Percentiles rank a stretch among this genome's conserved stretches.
phyloP scores from a whole-genome alignment of 2,888 invertebrate species.

The Yponomeuta plumbellus region DNA sequence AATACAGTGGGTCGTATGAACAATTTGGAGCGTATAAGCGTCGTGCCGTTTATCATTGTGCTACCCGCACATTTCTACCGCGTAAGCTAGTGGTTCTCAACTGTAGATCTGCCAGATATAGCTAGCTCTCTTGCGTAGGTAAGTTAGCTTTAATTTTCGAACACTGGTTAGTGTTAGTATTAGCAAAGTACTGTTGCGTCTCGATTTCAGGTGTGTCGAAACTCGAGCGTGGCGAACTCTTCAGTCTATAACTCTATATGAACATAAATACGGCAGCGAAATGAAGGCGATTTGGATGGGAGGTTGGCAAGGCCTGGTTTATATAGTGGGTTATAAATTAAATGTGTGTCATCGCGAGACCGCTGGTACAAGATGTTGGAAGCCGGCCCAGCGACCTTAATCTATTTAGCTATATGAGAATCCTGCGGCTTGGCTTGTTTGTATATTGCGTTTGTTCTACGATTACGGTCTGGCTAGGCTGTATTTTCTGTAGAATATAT shows the following conservation, averaged over 20 bases:
- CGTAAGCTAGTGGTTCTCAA: constrained; percentile 1
- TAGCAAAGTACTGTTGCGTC: too few relatives aligned
- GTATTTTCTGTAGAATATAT: too few relatives aligned
- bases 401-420: constrained; percentile 23
- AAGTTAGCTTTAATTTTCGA: too few relatives aligned
- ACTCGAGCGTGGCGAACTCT: too few relatives aligned
- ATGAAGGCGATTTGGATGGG: not conserved
- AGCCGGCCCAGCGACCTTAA: constrained; percentile 54
- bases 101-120: not conserved
- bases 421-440: not conserved
- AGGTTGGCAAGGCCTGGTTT: constrained; percentile 19
- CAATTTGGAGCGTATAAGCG: constrained; percentile 44
- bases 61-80: constrained; percentile 36
- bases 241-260: too few relatives aligned
- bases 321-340: constrained; percentile 58
- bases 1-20: constrained; percentile 35
- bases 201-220: too few relatives aligned
- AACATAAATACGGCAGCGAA: too few relatives aligned
- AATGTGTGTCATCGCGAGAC: constrained; percentile 42
- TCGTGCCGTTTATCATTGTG: constrained; percentile 48
- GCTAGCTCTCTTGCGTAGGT: too few relatives aligned
- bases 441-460: not conserved
- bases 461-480: too few relatives aligned
- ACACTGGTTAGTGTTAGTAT: too few relatives aligned
- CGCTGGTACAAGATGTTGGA: constrained; percentile 65